These are phyloP conservation scores for Semicossyphus pulcher DNA, from an alignment of 2,113 vertebrate species.

Conservation along the genomic window DNA sequence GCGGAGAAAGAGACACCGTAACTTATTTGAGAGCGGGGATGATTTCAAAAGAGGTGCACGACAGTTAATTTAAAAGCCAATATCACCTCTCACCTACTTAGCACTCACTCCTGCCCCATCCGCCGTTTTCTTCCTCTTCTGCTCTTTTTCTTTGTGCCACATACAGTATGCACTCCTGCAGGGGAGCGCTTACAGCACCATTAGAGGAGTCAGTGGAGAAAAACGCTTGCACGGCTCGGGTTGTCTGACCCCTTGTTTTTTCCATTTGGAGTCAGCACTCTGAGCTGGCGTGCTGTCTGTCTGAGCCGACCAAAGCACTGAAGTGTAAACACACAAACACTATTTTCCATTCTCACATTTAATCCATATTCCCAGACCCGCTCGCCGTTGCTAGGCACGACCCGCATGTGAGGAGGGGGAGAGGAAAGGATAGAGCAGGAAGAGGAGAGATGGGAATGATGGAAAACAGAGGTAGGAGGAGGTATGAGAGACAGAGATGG, in stretches of 20 bases:
- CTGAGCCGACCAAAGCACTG: constrained; percentile 54
- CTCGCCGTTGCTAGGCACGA: constrained; percentile 45
- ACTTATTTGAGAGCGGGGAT: constrained; percentile 36
- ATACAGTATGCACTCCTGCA: constrained; percentile 5
- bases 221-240: constrained; percentile 41
- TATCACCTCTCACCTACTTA: constrained; percentile 50
- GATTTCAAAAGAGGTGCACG: constrained; percentile 35
- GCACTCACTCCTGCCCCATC: constrained; percentile 26
- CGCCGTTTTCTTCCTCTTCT: constrained; percentile 4
- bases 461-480: background rate
- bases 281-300: constrained; percentile 56
- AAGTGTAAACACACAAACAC: constrained; percentile 75
- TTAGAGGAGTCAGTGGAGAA: constrained; percentile 46
- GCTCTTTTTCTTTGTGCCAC: constrained; percentile 19
- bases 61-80: constrained; percentile 41
- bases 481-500: background rate
- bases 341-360: constrained; percentile 73
- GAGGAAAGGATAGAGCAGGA: constrained; percentile 18
- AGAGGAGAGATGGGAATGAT: constrained; percentile 1
- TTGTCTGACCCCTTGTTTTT: constrained; percentile 70
- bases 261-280: constrained; percentile 64
- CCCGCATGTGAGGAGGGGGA: constrained; percentile 25
- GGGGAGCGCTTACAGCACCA: constrained; percentile 33
- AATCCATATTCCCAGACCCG: constrained; percentile 73
- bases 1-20: constrained; percentile 8